Evolutionary conservation across 2,888 invertebrate genomes (phyloP).

Genomic region (Agriopis leucophaearia): DNA sequence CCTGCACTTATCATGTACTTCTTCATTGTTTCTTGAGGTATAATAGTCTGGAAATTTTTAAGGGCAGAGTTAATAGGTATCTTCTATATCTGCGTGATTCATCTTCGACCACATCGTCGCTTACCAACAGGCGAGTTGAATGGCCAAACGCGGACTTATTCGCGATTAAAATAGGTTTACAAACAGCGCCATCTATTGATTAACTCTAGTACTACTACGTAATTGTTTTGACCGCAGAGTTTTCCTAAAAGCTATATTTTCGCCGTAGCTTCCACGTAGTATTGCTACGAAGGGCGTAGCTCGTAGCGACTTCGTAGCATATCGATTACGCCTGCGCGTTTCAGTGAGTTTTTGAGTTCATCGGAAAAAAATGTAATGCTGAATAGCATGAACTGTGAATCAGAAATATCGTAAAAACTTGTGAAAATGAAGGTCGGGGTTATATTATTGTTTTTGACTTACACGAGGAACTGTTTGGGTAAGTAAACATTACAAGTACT

Average conservation of each 20-base stretch:
- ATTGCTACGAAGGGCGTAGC: conserved; percentile 42
- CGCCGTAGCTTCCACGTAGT: conserved; percentile 15
- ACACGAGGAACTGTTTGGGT: conserved; percentile 64
- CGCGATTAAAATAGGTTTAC: background rate
- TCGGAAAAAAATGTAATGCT: conserved; percentile 60
- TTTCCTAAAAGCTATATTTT: conserved; percentile 24
- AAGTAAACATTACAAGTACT: conserved; percentile 49
- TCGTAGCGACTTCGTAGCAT: conserved; percentile 48
- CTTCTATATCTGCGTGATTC: no score
- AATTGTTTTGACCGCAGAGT: background rate
- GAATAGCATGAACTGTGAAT: conserved; percentile 44
- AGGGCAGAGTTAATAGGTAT: no score
- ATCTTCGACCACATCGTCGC: no score
- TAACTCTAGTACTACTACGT: background rate
- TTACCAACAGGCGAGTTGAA: no score
- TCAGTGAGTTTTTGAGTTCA: conserved; percentile 45
- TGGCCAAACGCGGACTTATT: background rate
- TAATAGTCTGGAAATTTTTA: no score
- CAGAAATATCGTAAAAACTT: conserved; percentile 37
- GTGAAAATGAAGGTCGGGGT: conserved; percentile 66
- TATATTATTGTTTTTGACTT: conserved; percentile 62
- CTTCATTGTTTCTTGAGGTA: no score
- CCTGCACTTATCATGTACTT: no score
- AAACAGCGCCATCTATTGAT: conserved; percentile 43
- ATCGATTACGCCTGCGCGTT: conserved; percentile 80